These are phyloP conservation scores for Panthera uncia DNA, from an alignment of 2,113 vertebrate species.

Conservation along the genomic window DNA sequence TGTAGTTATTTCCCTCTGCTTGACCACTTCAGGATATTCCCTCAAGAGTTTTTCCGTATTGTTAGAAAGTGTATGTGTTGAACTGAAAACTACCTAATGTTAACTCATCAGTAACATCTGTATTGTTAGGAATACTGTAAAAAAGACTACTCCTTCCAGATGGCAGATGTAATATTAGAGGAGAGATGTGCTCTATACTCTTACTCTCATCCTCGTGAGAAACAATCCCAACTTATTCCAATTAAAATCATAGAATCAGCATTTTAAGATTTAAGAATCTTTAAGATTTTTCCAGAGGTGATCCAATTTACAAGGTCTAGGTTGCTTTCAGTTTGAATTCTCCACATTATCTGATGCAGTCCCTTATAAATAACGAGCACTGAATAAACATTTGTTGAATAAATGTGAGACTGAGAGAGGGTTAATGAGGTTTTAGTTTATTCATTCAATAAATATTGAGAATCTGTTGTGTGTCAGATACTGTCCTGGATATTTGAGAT, in stretches of 20 bases:
- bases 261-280: constrained; percentile 26
- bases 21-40: background rate
- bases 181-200: background rate
- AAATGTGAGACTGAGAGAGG: background rate
- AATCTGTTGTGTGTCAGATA: background rate
- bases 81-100: background rate
- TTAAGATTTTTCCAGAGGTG: constrained; percentile 6
- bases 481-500: background rate
- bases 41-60: background rate
- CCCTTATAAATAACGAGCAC: background rate
- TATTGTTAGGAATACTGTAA: background rate
- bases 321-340: background rate
- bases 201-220: background rate
- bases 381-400: background rate
- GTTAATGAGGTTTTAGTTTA: constrained; percentile 23
- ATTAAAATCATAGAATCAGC: background rate
- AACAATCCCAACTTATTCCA: background rate
- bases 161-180: background rate
- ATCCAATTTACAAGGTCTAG: background rate
- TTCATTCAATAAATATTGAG: background rate
- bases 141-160: background rate
- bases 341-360: background rate
- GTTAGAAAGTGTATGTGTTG: background rate
- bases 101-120: background rate
- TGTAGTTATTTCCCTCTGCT: background rate